Conservation (phyloP, 1,140 invertebrate genomes). For the Metopolophium dirhodum region DNA sequence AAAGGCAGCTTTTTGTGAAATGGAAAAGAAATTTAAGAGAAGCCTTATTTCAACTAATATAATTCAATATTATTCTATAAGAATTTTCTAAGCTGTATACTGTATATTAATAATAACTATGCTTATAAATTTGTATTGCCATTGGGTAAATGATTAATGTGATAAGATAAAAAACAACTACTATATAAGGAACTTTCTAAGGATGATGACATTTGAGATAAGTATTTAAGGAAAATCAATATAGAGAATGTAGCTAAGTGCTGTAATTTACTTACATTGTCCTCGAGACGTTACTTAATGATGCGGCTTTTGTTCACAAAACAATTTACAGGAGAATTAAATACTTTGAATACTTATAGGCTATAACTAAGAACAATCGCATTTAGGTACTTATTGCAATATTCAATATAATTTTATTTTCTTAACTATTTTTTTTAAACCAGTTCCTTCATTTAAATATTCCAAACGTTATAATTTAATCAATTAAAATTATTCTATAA, state of each 20-base stretch:
- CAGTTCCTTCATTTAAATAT: background rate
- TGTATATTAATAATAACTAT: background rate
- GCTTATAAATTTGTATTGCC: background rate
- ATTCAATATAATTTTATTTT: background rate
- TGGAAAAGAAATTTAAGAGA: too few species aligned
- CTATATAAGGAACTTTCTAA: background rate
- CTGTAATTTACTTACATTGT: slow-evolving; percentile 28
- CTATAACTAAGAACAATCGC: background rate
- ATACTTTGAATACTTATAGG: background rate
- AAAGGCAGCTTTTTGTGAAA: too few species aligned
- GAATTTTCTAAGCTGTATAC: background rate
- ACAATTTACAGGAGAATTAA: slow-evolving; percentile 5
- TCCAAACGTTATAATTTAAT: too few species aligned
- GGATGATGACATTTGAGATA: background rate
- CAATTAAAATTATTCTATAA: too few species aligned
- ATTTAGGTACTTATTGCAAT: background rate
- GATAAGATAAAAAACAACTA: background rate
- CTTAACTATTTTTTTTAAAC: background rate
- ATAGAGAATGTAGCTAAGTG: background rate
- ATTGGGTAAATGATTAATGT: background rate
- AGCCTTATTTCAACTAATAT: background rate
- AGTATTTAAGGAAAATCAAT: slow-evolving; percentile 12
- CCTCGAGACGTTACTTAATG: background rate
- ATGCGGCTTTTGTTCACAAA: background rate
- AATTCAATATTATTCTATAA: background rate